A percentile compares a stretch with the other conserved stretches of the same genome.
Evolutionary conservation across 2,888 invertebrate species (phyloP).

Genomic region (Latheticus oryzae): DNA sequence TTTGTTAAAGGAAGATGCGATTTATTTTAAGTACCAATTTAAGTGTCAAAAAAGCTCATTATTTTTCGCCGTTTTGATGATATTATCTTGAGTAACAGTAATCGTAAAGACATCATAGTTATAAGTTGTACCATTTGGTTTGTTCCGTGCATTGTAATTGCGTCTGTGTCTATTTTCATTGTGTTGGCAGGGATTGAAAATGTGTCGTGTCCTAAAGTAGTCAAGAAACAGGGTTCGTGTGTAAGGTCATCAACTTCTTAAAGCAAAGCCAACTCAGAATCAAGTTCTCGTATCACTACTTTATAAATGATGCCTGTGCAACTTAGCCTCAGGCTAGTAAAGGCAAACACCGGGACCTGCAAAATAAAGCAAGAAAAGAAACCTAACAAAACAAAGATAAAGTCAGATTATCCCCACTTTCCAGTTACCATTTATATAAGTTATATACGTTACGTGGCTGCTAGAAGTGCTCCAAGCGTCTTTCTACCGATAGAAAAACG

Average conservation of each 20-base stretch:
- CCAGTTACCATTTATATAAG: slow-evolving; percentile 43
- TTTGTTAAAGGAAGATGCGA: slow-evolving; percentile 12
- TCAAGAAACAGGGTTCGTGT: slow-evolving; percentile 56
- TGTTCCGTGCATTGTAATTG: slow-evolving; percentile 23
- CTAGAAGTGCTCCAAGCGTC: slow-evolving; percentile 34
- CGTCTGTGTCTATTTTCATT: slow-evolving; percentile 33
- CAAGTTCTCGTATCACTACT: slow-evolving; percentile 65
- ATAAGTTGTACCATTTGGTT: slow-evolving; percentile 22
- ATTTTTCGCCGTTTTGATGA: slow-evolving; percentile 3
- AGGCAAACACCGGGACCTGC: slow-evolving; percentile 66
- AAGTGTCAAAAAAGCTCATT: slow-evolving; percentile 12
- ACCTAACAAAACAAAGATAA: slow-evolving; percentile 63
- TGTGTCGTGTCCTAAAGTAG: slow-evolving; percentile 40
- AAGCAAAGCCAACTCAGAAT: slow-evolving; percentile 64
- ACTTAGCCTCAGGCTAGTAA: slow-evolving; percentile 61
- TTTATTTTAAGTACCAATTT: slow-evolving; percentile 14
- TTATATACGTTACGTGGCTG: slow-evolving; percentile 47
- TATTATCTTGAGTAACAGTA: slow-evolving; percentile 9
- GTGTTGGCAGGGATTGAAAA: slow-evolving; percentile 38
- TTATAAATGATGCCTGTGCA: slow-evolving; percentile 65
- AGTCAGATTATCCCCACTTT: slow-evolving; percentile 63
- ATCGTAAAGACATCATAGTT: slow-evolving; percentile 5
- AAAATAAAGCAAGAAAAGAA: slow-evolving; percentile 63
- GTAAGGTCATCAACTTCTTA: slow-evolving; percentile 65
- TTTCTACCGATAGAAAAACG: slow-evolving; percentile 31